Evolutionary conservation across 2,113 vertebrate genomes (phyloP), one percentile per base, ranked within the genome.

Genomic region (Psophia crepitans): DNA sequence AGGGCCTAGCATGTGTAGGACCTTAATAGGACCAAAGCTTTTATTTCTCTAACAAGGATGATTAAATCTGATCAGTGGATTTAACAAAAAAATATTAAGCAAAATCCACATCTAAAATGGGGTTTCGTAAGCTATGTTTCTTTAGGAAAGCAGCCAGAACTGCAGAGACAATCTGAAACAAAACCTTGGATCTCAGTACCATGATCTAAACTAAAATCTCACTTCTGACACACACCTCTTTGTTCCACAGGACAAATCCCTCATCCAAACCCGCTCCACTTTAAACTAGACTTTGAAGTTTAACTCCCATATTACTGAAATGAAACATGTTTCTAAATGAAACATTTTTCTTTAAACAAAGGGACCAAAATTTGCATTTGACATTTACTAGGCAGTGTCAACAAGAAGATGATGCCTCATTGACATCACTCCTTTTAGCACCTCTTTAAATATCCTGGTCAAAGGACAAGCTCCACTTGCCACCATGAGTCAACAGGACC

Each of bases 391-490:
- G 58, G 46, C 57, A 70, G 21, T 46, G 70, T 73, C 21, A 56
- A 93, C 21, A 51, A 93, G 89, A 94, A 76, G 71, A 69, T 20
- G 71, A 69, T 20, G 41, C 74, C 83, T 63, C 48, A 71, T 6
- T 74, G 93, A 74, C 92, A 86, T 86, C 84, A 81, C 75, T 93
- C 39, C 65, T 95, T 71, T 77, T 73, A 94, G 77, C 74, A 83
- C 53, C 49, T 91, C 85, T 89, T 87, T 82, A 95, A 90, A 95
- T 82, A 92, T 80, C 74, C 74, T 70, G 57, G 41, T 89, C 2
- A n/a, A 94, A 91, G 87, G 79, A 93, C 86, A 87, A 13, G 44
- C 89, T 93, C 61, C 63, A 58, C 46, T 92, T 93, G 84, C 84
- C 91, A 95, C 6, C 0, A 35, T 93, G 81, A 96, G 66, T 82